Evolutionary conservation across 2,888 invertebrate species (phyloP).

Genomic region (Nasonovia ribisnigri): DNA sequence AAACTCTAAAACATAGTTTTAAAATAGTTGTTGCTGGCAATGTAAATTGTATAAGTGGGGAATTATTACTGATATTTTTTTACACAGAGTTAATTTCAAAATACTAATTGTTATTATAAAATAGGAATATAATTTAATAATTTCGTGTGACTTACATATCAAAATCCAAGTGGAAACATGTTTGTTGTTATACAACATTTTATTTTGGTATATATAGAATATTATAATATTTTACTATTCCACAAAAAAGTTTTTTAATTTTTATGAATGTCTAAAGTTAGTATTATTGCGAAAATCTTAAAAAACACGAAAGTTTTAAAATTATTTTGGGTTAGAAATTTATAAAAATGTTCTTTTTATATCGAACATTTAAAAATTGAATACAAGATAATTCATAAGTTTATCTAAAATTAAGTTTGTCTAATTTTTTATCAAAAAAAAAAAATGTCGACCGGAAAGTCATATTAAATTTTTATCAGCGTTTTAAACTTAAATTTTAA

Average conservation of each 20-base stretch:
- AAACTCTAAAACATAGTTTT: background rate
- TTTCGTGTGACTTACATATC: background rate
- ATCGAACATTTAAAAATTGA: too few species aligned
- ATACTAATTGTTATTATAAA: background rate
- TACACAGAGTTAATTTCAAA: background rate
- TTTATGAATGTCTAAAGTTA: too few species aligned
- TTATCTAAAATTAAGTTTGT: too few species aligned
- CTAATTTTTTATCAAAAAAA: too few species aligned
- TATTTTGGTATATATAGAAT: background rate
- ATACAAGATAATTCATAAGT: too few species aligned
- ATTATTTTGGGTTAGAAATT: too few species aligned
- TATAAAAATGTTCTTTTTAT: too few species aligned
- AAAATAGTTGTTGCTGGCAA: background rate
- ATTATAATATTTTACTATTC: background rate
- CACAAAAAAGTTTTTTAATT: background rate
- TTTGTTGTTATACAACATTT: background rate
- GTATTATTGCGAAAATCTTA: too few species aligned
- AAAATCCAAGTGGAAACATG: background rate
- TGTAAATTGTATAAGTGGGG: background rate
- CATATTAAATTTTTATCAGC: too few species aligned
- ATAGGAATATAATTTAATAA: background rate
- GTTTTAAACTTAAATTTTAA: too few species aligned
- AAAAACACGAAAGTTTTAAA: too few species aligned
- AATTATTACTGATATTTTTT: background rate
- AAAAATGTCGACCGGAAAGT: too few species aligned